Evolutionary conservation across 2,113 vertebrate genomes (phyloP), one percentile per base, ranked within the genome.

Genomic region (Numenius arquata): DNA sequence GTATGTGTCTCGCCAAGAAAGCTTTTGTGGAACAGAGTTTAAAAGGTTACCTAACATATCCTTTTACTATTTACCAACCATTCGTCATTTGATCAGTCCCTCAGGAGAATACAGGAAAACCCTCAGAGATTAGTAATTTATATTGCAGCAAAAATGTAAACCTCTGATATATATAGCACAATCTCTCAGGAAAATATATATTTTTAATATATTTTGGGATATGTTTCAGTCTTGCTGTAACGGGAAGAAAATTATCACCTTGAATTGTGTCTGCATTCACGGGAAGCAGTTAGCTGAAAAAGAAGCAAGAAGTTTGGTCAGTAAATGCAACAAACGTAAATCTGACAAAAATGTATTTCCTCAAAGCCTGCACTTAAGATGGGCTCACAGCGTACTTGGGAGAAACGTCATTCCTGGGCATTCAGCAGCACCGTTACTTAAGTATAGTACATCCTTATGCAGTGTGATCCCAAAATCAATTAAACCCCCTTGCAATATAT

Each of bases 271-370:
- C 97, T 98, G 98, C 98, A 93, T 97, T 98, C 98, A 98, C 5
- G 89, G 98, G 98, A 98, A 98, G 96, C 98, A 98, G 99, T 99
- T 99, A 99, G 98, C 99, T 99, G 97, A 67, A 98, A 97, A 96
- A 89, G 88, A 97, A 96, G 68, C 38, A 89, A 66, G 95, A 93
- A 93, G 59, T 65, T 76, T 72, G 41, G 80, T 97, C 82, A 98
- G 91, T 62, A 90, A 88, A 66, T 19, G 66, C 81, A 88, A 58
- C 12, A 3, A 50, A 89, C 16, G 19, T 66, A 73, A 68, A 75
- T 25, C 20, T 55, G 65, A 65, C 56, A 94, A 65, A 72, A 81
- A 90, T 3, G 63, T 1, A 91, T 22, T 66, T 92, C 55, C 79
- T 89, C 45, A 47, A 29, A 88, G 38, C 40, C 71, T 79, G 80